A percentile compares a stretch with the other conserved stretches of the same genome.
phyloP scores from a whole-genome alignment of 2,113 vertebrate genomes.

The Gobiocypris rarus region DNA sequence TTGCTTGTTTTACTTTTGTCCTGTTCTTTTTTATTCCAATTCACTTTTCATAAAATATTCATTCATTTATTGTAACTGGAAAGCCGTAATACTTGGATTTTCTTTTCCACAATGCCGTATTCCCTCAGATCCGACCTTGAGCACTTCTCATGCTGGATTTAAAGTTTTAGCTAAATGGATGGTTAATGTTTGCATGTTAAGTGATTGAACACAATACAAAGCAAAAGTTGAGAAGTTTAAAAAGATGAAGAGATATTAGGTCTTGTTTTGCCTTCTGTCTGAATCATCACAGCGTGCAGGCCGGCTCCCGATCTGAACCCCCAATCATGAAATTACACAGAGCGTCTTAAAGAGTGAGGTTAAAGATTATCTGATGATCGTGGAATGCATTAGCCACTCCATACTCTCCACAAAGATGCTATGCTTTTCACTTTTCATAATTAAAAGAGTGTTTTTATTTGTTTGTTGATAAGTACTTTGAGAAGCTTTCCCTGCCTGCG shows the following conservation, averaged over 20 bases:
- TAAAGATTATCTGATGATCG: constrained; percentile 37
- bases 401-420: constrained; percentile 28
- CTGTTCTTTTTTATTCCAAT: not conserved
- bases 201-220: not conserved
- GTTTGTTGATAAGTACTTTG: constrained; percentile 1
- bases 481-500: constrained; percentile 8
- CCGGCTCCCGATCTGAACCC: not conserved
- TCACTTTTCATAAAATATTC: not conserved
- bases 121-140: constrained; percentile 28
- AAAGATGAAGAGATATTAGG: constrained; percentile 41
- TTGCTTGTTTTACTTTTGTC: constrained; percentile 9
- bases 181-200: not conserved
- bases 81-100: not conserved
- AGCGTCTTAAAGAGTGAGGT: constrained; percentile 33
- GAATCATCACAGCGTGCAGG: not conserved
- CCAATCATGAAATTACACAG: constrained; percentile 51
- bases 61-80: constrained; percentile 13
- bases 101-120: not conserved
- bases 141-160: constrained; percentile 33
- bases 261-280: constrained; percentile 13
- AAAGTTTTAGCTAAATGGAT: constrained; percentile 14
- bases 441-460: constrained; percentile 47
- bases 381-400: constrained; percentile 12
- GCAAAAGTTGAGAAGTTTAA: constrained; percentile 34
- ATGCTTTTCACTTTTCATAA: constrained; percentile 47